Base-by-base conservation (phyloP, 2,888 invertebrate species). In the Microchrysa polita region DNA sequence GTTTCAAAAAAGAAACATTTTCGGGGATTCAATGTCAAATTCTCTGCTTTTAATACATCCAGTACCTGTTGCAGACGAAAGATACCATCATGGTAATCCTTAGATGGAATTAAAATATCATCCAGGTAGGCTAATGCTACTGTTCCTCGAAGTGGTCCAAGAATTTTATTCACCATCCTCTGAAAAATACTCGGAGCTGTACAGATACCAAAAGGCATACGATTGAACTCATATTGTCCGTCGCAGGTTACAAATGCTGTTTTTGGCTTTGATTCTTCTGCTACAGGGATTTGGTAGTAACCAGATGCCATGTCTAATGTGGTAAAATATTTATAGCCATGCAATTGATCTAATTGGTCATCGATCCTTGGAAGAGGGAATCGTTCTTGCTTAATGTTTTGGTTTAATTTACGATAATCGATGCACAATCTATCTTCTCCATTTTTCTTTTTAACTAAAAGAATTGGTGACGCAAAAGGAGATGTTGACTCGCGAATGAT, bases 181-280 rank as follows among this genome's bases (percentile, higher is more conserved):
- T 75, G 69, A 34, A 76, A 76, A 9, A 73, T 48, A 16, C 74
- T 65, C 16, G 74, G 74, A 2, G 75, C 74, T 14, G 73, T 73
- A 10, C 16, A 5, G 34, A 75, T 40, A 2, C 73, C 75, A 42
- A 75, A 73, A 1, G 75, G 73, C 73, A 75, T 71, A 18, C 71
- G 12, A 55, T 65, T 67, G 23, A 74, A 74, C 22, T 74, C 74
- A 74, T 81, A n/a, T n/a, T n/a, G n/a, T n/a, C n/a, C n/a, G n/a
- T n/a, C n/a, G n/a, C n/a, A n/a, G n/a, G n/a, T n/a, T 2, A 77
- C 77, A 20, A 80, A 78, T 0, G 79, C 79, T 0, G 79, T 81
- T 42, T 79, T 79, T 1, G 44, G 73, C 5, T 77, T 76, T 57
- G 78, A 78, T 60, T 63, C 52, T 27, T 71, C 44, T 14, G 73